Conservation (phyloP, 1,140 invertebrate genomes). For the Drosophila watanabei region DNA sequence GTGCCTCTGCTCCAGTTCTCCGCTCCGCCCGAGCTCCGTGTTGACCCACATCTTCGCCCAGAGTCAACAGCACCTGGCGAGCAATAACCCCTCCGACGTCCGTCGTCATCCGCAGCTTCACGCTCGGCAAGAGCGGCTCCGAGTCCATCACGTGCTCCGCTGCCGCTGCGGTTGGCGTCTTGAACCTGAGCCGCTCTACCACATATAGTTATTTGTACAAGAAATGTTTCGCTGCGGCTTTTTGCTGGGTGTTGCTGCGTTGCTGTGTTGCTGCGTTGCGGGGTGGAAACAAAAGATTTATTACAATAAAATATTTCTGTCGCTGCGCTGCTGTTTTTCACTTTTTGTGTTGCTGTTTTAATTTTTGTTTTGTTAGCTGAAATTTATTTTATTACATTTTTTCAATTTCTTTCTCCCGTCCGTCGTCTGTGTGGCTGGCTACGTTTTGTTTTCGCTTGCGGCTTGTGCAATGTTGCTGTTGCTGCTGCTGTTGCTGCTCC, state of each 20-base stretch:
- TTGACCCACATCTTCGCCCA: constrained; percentile 46
- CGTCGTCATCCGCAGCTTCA: constrained; percentile 55
- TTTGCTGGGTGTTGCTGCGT: constrained; percentile 23
- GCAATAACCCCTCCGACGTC: constrained; percentile 64
- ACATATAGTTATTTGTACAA: constrained; percentile 44
- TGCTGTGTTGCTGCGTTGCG: constrained; percentile 51
- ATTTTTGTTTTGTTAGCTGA: constrained; percentile 60
- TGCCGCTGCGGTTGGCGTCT: constrained; percentile 47
- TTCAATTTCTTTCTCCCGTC: constrained; percentile 70
- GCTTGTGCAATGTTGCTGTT: constrained; percentile 62
- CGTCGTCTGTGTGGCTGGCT: constrained; percentile 41
- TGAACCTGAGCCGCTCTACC: constrained; percentile 59
- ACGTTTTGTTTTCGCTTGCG: constrained; percentile 49
- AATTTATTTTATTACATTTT: constrained; percentile 82
- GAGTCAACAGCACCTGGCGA: constrained; percentile 55
- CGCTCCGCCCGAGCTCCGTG: constrained; percentile 9
- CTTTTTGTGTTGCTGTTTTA: constrained; percentile 19
- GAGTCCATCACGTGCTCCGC: constrained; percentile 60
- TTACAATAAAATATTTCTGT: constrained; percentile 76
- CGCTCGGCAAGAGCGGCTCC: constrained; percentile 49
- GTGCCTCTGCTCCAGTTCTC: constrained; percentile 46
- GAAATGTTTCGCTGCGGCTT: constrained; percentile 45
- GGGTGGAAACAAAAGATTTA: constrained; percentile 77
- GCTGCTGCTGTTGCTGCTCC: constrained; percentile 25
- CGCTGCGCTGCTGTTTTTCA: constrained; percentile 28